Conservation (phyloP, 2,113 vertebrate species). For the Corydoras maculifer region DNA sequence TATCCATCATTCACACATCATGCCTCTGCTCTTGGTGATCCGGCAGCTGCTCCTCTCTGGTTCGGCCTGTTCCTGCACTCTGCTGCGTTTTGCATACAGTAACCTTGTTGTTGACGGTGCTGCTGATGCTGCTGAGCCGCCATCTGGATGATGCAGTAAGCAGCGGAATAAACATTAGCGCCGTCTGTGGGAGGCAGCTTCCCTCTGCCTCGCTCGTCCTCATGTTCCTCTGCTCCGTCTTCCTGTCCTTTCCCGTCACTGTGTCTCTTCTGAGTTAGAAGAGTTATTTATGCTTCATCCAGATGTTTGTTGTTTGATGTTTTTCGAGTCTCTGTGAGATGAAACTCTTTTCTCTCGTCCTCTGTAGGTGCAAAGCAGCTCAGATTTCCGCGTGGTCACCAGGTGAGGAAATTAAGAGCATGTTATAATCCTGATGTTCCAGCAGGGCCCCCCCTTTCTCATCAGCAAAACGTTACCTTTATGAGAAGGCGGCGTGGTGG, state of each 20-base stretch:
- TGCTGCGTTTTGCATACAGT: constrained; percentile 30
- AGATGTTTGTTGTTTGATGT: too few species aligned
- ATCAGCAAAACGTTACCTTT: too few species aligned
- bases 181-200: constrained; percentile 23
- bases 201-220: not conserved
- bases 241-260: constrained; percentile 18
- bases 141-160: constrained; percentile 41
- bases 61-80: constrained; percentile 3
- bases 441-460: too few species aligned
- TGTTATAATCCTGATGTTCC: too few species aligned
- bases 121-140: constrained; percentile 40
- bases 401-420: too few species aligned
- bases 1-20: not conserved
- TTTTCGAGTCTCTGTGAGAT: too few species aligned
- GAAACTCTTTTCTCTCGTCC: too few species aligned
- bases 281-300: not conserved
- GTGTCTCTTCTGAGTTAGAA: not conserved
- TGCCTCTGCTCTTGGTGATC: not conserved
- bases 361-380: too few species aligned
- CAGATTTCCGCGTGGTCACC: too few species aligned
- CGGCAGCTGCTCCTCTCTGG: not conserved
- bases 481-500: too few species aligned
- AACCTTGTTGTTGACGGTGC: constrained; percentile 40
- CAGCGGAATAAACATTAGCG: constrained; percentile 38
- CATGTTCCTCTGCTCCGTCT: not conserved